Evolutionary conservation across 2,113 vertebrate genomes (phyloP).

Genomic region (Tachuris rubrigastra): DNA sequence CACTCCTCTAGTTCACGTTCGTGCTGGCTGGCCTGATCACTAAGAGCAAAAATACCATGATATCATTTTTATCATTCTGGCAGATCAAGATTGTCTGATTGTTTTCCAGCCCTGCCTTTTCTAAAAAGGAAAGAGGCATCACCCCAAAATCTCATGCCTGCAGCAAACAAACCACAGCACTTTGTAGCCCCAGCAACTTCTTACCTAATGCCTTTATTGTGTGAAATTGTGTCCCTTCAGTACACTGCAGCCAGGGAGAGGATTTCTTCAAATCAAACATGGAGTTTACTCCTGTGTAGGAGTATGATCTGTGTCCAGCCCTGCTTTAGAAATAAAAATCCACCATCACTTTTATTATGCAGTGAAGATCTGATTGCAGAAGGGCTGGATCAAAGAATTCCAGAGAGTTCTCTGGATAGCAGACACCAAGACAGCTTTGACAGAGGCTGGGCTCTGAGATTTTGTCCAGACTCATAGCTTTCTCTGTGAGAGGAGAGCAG

Average conservation of each 20-base stretch:
- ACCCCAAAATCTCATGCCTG: not conserved
- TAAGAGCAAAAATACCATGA: not conserved
- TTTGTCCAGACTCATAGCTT: not conserved
- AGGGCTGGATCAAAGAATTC: not conserved
- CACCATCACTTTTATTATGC: not conserved
- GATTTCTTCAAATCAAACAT: not conserved
- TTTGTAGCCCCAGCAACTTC: not conserved
- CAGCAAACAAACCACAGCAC: not conserved
- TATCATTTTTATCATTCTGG: not conserved
- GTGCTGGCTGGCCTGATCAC: not conserved
- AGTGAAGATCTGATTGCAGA: not conserved
- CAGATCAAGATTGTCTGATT: not conserved
- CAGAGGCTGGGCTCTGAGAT: not conserved
- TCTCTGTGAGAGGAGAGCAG: not conserved
- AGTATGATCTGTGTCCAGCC: not conserved
- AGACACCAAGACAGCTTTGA: not conserved
- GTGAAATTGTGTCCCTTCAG: not conserved
- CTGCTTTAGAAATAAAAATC: not conserved
- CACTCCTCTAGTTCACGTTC: not conserved
- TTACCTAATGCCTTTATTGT: not conserved
- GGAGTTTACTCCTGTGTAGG: not conserved
- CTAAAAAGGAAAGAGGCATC: not conserved
- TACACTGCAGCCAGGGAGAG: not conserved
- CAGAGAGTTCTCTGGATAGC: not conserved
- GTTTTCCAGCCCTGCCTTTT: not conserved